phyloP scores from a whole-genome alignment of 2,888 invertebrate genomes.

The Blera fallax region DNA sequence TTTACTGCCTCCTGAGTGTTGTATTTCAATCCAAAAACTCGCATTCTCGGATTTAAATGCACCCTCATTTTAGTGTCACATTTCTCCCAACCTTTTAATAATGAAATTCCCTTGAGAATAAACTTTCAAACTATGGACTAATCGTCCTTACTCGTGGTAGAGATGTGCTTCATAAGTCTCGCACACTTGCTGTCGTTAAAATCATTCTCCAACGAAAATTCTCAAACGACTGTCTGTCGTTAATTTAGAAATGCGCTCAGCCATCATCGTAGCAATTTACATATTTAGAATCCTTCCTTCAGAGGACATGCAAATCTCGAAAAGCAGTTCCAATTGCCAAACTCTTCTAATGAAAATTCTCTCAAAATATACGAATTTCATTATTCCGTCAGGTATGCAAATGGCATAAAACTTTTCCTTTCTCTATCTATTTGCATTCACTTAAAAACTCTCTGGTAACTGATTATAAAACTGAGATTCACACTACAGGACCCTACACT shows the following conservation, averaged over 20 bases:
- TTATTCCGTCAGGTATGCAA: constrained; percentile 49
- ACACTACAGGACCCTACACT: background rate
- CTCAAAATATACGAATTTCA: constrained; percentile 9
- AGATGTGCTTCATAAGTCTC: too few species aligned
- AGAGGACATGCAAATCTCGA: background rate
- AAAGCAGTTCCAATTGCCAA: background rate
- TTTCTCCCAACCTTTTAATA: too few species aligned
- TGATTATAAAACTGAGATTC: constrained; percentile 46
- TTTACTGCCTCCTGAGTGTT: too few species aligned
- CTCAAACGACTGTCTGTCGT: background rate
- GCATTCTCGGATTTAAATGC: too few species aligned
- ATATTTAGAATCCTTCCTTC: background rate
- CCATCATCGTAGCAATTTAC: constrained; percentile 12
- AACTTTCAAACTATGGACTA: too few species aligned
- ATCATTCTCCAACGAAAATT: background rate
- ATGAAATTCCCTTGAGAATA: too few species aligned
- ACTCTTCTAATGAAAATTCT: constrained; percentile 2
- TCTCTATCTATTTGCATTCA: constrained; percentile 51
- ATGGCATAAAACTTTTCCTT: constrained; percentile 37
- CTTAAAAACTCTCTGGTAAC: constrained; percentile 51
- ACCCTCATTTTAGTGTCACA: too few species aligned
- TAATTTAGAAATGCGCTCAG: constrained; percentile 33
- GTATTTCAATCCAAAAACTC: too few species aligned
- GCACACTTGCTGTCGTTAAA: background rate
- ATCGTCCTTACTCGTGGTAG: too few species aligned